Evolutionary conservation across 2,888 invertebrate genomes (phyloP).

Genomic region (Notocelia uddmanniana): DNA sequence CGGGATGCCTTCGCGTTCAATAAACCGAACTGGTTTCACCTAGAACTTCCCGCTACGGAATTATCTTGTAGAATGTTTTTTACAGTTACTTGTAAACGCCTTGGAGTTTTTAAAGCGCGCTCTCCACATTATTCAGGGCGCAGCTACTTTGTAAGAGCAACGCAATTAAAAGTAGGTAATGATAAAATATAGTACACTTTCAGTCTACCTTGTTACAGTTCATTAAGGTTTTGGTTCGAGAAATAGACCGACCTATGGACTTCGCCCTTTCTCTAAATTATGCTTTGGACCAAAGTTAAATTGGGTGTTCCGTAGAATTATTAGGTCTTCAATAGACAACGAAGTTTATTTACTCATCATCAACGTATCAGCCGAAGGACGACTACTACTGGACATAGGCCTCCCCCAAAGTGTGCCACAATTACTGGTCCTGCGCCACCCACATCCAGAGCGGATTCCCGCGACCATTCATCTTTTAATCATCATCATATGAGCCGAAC

Average conservation of each 20-base stretch:
- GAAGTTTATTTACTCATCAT: not conserved
- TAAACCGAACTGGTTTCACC: slow-evolving; percentile 75
- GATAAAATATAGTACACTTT: not conserved
- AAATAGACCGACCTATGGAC: too few relatives aligned
- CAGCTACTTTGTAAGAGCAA: slow-evolving; percentile 40
- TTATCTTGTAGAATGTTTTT: slow-evolving; percentile 76
- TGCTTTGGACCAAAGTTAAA: not conserved
- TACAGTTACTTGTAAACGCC: slow-evolving; percentile 69
- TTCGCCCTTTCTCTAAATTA: not conserved
- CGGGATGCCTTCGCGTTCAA: slow-evolving; percentile 73
- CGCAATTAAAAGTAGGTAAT: not conserved
- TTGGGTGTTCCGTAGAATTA: not conserved
- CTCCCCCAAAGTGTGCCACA: too few relatives aligned
- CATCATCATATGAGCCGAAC: too few relatives aligned
- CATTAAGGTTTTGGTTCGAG: too few relatives aligned
- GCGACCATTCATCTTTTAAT: too few relatives aligned
- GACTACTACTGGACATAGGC: too few relatives aligned
- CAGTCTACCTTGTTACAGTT: not conserved
- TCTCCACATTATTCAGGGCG: slow-evolving; percentile 44
- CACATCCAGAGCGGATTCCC: too few relatives aligned
- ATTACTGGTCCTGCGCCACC: too few relatives aligned
- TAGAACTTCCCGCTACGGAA: slow-evolving; percentile 76
- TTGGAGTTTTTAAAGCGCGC: slow-evolving; percentile 47
- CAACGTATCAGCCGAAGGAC: too few relatives aligned
- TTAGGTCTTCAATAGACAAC: not conserved